Base-by-base conservation (phyloP, 2,888 invertebrate genomes). In the Abscondita cerata region DNA sequence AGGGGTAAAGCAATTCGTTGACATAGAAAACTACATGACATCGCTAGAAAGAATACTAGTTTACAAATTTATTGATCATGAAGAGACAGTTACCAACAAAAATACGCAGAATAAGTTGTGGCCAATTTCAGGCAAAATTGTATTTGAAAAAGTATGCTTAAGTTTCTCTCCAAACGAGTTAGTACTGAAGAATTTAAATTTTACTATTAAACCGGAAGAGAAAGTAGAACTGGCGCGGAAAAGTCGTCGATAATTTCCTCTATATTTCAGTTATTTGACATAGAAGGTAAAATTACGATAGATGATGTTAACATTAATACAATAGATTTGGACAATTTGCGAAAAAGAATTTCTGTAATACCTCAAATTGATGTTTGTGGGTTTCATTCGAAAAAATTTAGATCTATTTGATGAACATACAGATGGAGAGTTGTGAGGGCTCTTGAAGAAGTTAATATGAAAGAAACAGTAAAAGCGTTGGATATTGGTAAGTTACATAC, bases 201-300 rank as follows among this genome's bases (percentile, higher is more conserved):
- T 93, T 46, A 76, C 80, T 0, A 87, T 93, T 54, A 55, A 94
- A n/a, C n/a, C n/a, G n/a, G n/a, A n/a, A n/a, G n/a, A n/a, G n/a
- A n/a, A n/a, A n/a, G n/a, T n/a, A n/a, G n/a, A n/a, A n/a, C 94
- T 0, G 94, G 94, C 1, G 93, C 93, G 1, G 94, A 93, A 0
- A 92, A 92, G 78, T 91, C 90, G 0, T 91, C 91, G 0, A n/a
- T n/a, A n/a, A n/a, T n/a, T n/a, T n/a, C n/a, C n/a, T n/a, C n/a
- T n/a, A n/a, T n/a, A n/a, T n/a, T n/a, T n/a, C n/a, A n/a, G n/a
- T n/a, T n/a, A n/a, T n/a, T n/a, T n/a, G n/a, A n/a, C n/a, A n/a
- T n/a, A n/a, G n/a, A n/a, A n/a, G n/a, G n/a, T n/a, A n/a, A n/a
- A n/a, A n/a, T n/a, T n/a, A n/a, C n/a, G n/a, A n/a, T n/a, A n/a